Base-by-base conservation (phyloP, 2,113 vertebrate species). In the Chrysemys picta region DNA sequence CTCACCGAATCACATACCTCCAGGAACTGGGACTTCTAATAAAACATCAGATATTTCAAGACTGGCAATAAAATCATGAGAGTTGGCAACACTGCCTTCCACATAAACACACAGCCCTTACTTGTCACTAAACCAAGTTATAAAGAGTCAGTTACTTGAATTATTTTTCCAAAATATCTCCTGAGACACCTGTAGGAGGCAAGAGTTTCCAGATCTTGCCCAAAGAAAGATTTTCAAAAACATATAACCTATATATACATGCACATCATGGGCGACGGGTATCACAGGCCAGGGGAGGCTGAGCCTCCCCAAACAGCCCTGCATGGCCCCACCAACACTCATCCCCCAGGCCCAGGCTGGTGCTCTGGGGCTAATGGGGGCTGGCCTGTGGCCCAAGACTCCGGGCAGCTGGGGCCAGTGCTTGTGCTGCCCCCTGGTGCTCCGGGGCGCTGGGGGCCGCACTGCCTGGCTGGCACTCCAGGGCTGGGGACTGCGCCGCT, bases 241-340 rank as follows among this genome's bases (percentile, higher is more conserved):
- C 1, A 87, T n/a, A 29, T 38, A 54, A 38, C 9, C 53, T 80
- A 29, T 3, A 4, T 10, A 85, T 42, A 8, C 29, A 10, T n/a
- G 24, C 25, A 42, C 35, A 50, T 86, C 1, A 1, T 1, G 4
- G 53, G 8, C 24, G 25, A 5, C 10, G 8, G 21, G 8, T 54
- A 22, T 54, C 53, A 54, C 53, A 54, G 53, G 53, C 53, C 8
- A 22, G 53, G 53, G 53, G 53, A 54, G 53, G 53, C 53, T 22
- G 17, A 53, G 52, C 53, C 53, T 54, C 53, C 19, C 53, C 53
- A 54, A 54, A 54, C 53, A 54, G 53, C 53, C 53, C 53, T 54
- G 21, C 8, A 54, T 22, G 53, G 53, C 53, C 53, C 8, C 21
- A 22, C 53, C 3, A 21, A 54, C 53, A 54, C 53, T 54, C 53